phyloP scores from a whole-genome alignment of 2,113 vertebrate genomes.

The Phalacrocorax pelagicus region DNA sequence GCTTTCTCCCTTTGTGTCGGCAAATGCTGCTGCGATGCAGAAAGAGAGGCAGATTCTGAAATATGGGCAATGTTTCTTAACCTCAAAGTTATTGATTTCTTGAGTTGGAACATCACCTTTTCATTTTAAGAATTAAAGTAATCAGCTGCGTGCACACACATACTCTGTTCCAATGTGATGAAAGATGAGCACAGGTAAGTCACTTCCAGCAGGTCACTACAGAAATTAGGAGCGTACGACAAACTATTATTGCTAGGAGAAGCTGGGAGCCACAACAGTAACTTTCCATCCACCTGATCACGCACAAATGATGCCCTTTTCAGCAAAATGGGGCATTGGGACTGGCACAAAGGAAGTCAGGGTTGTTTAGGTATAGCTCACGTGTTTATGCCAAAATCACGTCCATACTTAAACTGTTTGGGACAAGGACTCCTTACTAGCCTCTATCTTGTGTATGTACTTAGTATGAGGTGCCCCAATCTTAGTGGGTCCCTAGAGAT shows the following conservation, averaged over 20 bases:
- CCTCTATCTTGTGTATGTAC: not conserved
- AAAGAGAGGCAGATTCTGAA: not conserved
- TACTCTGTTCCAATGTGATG: not conserved
- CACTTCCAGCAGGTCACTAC: not conserved
- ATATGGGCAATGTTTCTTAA: not conserved
- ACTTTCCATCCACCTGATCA: not conserved
- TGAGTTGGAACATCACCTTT: not conserved
- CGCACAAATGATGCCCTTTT: rapidly evolving
- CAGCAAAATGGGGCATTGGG: not conserved
- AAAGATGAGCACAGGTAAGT: not conserved
- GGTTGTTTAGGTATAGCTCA: not conserved
- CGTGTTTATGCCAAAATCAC: not conserved
- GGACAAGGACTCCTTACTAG: not conserved
- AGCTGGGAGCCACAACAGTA: not conserved
- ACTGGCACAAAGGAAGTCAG: not conserved
- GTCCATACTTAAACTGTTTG: not conserved
- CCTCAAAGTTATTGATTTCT: not conserved
- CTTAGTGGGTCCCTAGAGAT: not conserved
- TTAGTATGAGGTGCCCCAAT: not conserved
- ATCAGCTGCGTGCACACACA: not conserved
- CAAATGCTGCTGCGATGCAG: not conserved
- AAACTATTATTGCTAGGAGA: not conserved
- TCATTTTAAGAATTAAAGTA: not conserved
- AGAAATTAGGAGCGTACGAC: not conserved
- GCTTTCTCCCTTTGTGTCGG: not conserved